phyloP scores from a whole-genome alignment of 2,113 vertebrate genomes.

The Cinclus cinclus region DNA sequence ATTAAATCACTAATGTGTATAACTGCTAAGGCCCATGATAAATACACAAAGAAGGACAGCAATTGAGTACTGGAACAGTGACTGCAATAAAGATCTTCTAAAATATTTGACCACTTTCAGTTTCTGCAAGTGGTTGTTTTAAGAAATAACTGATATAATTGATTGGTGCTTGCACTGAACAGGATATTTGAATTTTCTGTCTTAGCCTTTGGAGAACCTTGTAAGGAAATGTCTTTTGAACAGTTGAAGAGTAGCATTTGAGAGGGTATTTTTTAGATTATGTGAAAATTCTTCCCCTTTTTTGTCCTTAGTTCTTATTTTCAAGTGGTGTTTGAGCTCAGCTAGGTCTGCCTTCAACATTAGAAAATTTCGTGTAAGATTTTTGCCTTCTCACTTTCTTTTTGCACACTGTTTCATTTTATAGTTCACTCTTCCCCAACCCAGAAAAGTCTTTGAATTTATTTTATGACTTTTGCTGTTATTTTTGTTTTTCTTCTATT shows the following conservation, averaged over 20 bases:
- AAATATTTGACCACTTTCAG: neutral
- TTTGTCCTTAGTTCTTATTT: neutral
- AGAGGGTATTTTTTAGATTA: neutral
- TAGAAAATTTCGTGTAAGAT: neutral
- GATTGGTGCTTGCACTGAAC: neutral
- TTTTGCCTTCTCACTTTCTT: neutral
- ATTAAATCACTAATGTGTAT: neutral
- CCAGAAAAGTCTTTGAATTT: neutral
- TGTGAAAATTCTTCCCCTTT: neutral
- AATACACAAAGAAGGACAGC: neutral
- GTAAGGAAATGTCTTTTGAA: neutral
- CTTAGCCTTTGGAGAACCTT: neutral
- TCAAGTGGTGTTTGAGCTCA: neutral
- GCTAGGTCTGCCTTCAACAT: neutral
- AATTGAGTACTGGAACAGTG: neutral
- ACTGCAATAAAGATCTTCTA: neutral
- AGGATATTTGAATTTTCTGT: neutral
- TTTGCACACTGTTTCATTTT: neutral
- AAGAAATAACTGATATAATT: neutral
- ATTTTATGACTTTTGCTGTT: neutral
- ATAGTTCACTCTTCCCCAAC: neutral
- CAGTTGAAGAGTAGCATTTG: neutral
- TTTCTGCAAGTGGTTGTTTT: neutral
- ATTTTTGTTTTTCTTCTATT: neutral
- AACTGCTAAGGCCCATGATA: neutral